These are phyloP conservation scores for Metellina segmentata DNA, from an alignment of 2,888 invertebrate species.

Conservation along the genomic window DNA sequence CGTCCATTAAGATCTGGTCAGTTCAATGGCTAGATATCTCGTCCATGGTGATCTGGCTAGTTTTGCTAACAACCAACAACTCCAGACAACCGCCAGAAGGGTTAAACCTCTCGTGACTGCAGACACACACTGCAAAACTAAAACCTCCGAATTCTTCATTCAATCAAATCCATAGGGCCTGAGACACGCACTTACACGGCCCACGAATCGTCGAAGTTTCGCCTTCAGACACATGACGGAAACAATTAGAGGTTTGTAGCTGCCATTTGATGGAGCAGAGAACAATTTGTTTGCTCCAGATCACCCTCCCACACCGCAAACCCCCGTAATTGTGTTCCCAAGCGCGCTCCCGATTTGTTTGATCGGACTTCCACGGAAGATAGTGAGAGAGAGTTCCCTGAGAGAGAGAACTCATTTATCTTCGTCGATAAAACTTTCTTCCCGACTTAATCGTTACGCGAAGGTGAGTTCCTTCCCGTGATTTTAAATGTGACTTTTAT, in stretches of 20 bases:
- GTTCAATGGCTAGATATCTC: too few species aligned
- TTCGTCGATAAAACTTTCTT: constrained; percentile 11
- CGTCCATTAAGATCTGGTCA: too few species aligned
- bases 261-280: not conserved
- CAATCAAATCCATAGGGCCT: too few species aligned
- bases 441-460: not conserved
- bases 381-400: not conserved
- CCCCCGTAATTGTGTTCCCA: not conserved
- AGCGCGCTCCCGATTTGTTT: not conserved
- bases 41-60: too few species aligned
- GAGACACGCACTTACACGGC: too few species aligned
- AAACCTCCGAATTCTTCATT: too few species aligned
- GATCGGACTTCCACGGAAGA: not conserved
- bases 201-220: too few species aligned
- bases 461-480: not conserved
- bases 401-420: constrained; percentile 1
- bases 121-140: too few species aligned
- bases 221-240: too few species aligned
- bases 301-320: not conserved
- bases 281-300: not conserved
- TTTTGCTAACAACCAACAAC: too few species aligned
- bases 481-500: not conserved
- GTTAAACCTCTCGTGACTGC: too few species aligned
- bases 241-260: not conserved
- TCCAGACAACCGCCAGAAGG: too few species aligned